Evolutionary conservation across 2,113 vertebrate species (phyloP), one percentile per base, ranked within the genome.

Genomic region (Heterocephalus glaber): DNA sequence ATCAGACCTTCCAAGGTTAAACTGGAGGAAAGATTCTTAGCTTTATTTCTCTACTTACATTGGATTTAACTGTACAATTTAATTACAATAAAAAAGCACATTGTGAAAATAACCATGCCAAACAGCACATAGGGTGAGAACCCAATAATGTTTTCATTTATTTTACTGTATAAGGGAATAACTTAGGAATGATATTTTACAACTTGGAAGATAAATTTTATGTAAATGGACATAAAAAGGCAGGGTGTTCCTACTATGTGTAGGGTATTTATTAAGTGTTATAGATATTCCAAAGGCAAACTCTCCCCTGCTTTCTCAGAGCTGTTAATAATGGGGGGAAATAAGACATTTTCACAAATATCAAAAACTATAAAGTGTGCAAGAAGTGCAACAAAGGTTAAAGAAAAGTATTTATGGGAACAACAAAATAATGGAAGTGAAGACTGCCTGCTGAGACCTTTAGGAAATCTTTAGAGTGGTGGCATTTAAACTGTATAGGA

Each of bases 301-400:
- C 17, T 74, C 35, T 47, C 35, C 22, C 56, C 74, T 92, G 30
- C 19, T 16, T 92, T 80, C 54, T 93, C 33, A 82, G 54, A 86
- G 22, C 26, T 95, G 49, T 92, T 66, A 41, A 85, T 85, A 33
- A 60, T 35, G 26, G 56, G 24, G 56, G 49, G 65, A 61, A 93
- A 93, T 68, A 82, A 96, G 77, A 92, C 49, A 86, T 86, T 95
- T 93, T 94, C 56, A 96, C 91, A 97, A 96, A 95, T 91, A 96
- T 89, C 72, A 94, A 96, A 79, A 95, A 89, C 89, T 95, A 90
- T 85, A 93, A 92, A 92, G 86, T 84, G 61, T 84, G 20, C 81
- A 80, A 56, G 38, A 86, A 96, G 86, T 60, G 35, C 56, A 96
- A 76, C 54, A 92, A 92, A 97, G 68, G 74, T 95, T 61, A 95